Evolutionary conservation across 1,140 invertebrate species (phyloP).

Genomic region (Leptinotarsa lineolata): DNA sequence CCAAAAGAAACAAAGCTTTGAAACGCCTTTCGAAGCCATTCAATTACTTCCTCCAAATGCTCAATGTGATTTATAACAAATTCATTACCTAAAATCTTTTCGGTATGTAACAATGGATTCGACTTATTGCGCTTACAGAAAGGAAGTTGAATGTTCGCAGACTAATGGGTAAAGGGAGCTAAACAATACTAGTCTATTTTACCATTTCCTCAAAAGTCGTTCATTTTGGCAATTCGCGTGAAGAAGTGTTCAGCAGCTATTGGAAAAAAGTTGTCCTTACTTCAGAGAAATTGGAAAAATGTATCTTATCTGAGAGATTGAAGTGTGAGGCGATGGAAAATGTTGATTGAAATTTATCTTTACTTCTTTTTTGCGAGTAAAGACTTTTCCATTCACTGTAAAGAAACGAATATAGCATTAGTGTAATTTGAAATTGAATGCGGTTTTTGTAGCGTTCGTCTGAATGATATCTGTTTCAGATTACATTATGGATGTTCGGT

Average conservation of each 20-base stretch:
- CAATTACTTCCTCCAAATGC: constrained; percentile 3
- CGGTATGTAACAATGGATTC: constrained; percentile 2
- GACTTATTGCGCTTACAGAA: background rate
- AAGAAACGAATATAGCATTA: no score
- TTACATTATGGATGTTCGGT: no score
- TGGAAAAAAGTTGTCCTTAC: no score
- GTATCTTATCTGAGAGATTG: no score
- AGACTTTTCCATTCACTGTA: no score
- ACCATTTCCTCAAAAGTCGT: background rate
- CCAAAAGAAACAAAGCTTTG: constrained; percentile 8
- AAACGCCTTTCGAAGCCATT: constrained; percentile 5
- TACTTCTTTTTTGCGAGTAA: no score
- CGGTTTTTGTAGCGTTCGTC: no score
- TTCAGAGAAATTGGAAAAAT: no score
- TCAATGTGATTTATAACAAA: constrained; percentile 6
- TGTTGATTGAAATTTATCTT: no score
- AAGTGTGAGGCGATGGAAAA: no score
- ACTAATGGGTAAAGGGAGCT: background rate
- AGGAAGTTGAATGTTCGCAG: background rate
- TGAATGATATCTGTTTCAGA: no score
- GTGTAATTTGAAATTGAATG: no score
- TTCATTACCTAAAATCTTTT: constrained; percentile 1
- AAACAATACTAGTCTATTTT: background rate
- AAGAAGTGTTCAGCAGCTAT: background rate
- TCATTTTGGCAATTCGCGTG: background rate